Base-by-base conservation (phyloP, 2,797 vertebrate genomes). In the Syngnathus rostellatus region DNA sequence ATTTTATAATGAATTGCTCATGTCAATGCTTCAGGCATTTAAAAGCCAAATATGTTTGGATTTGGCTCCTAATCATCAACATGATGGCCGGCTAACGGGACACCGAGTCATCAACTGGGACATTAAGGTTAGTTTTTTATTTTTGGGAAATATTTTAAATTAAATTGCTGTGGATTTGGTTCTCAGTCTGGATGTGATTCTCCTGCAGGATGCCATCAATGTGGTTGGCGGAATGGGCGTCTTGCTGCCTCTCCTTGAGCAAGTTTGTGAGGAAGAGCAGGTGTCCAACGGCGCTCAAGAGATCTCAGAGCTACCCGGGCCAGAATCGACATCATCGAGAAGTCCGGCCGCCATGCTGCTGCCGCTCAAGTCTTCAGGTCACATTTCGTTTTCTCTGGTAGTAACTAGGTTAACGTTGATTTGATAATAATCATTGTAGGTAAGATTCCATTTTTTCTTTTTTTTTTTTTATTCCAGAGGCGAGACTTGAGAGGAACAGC, bases 21-120 rank as follows among this genome's bases (percentile, higher is more conserved):
- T 61, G 14, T n/a, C 7, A 76, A 21, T 31, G 37, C 70, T 53
- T 41, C 68, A 99, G 97, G 97, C 97, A 63, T 98, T 94, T 77
- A 95, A 93, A 86, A 93, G 88, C 77, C 96, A 98, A 80, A 97
- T 97, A 86, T 99, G 97, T 80, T 80, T 94, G 83, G 97, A 99
- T 81, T 89, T 99, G 55, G 94, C 97, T 11, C 93, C 94, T 14
- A 91, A 92, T 75, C 94, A 93, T 0, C 66, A 86, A 17, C 91
- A 96, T 66, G 94, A 99, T 0, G 97, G 97, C 69, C 92, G 97
- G 63, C 88, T 99, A 72, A 99, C 97, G 0, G 97, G 97, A 14
- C 94, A 99, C 83, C 88, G 89, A 43, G 95, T 98, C 39, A 91
- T 95, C 76, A 98, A 94, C 72, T 98, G 95, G 94, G 93, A 97